Conservation (phyloP, 2,888 invertebrate genomes). For the Himalopsyche tibetana region DNA sequence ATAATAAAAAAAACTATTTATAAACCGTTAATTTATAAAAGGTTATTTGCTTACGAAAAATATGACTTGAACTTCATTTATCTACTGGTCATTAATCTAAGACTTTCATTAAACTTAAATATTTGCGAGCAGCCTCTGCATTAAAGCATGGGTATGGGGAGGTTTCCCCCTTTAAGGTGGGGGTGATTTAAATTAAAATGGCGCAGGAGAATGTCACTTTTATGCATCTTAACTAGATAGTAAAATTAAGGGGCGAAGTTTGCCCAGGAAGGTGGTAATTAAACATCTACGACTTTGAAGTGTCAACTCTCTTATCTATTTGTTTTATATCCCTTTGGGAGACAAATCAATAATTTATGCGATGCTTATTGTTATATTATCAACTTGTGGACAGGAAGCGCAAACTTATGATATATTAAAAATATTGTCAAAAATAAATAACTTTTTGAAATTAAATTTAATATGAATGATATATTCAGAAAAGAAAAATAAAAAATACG, state of each 20-base stretch:
- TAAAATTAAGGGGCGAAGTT: slow-evolving; percentile 66
- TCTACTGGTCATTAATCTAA: background rate
- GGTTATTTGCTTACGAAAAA: too few relatives aligned
- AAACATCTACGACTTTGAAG: slow-evolving; percentile 66
- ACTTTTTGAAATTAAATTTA: too few relatives aligned
- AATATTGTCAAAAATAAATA: too few relatives aligned
- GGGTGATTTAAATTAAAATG: slow-evolving; percentile 66
- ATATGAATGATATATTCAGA: too few relatives aligned
- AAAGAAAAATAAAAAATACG: too few relatives aligned
- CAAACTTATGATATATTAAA: too few relatives aligned
- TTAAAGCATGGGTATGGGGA: background rate
- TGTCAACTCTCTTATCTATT: slow-evolving; percentile 65
- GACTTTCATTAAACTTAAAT: background rate
- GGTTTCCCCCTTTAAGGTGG: slow-evolving; percentile 48
- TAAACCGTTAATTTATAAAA: too few relatives aligned
- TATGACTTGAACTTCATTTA: too few relatives aligned
- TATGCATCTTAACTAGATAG: slow-evolving; percentile 66
- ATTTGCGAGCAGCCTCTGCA: slow-evolving; percentile 37
- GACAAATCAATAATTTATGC: slow-evolving; percentile 63
- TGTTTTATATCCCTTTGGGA: slow-evolving; percentile 63
- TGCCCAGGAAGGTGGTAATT: slow-evolving; percentile 66
- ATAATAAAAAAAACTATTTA: too few relatives aligned
- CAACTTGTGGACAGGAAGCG: too few relatives aligned
- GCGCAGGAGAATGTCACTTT: slow-evolving; percentile 66
- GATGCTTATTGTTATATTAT: background rate